phyloP scores from a whole-genome alignment of 2,113 vertebrate species.

The Theropithecus gelada region DNA sequence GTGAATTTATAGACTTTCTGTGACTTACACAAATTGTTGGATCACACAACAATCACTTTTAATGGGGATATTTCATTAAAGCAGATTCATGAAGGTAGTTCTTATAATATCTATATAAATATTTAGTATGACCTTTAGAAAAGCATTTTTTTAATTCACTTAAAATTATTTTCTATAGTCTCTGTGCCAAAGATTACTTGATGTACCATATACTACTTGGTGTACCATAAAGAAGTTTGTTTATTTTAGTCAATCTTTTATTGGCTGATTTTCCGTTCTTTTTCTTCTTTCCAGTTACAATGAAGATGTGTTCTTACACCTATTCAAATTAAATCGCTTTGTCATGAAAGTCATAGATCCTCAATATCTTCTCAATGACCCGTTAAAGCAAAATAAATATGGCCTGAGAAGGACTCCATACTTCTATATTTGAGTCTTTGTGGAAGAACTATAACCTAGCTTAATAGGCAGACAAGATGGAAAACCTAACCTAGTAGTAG shows the following conservation, averaged over 20 bases:
- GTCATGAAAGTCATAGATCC: not conserved
- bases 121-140: not conserved
- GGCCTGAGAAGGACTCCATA: too few relatives aligned
- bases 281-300: not conserved
- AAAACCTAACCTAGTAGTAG: too few relatives aligned
- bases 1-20: not conserved
- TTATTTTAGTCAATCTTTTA: not conserved
- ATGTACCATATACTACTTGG: not conserved
- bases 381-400: too few relatives aligned
- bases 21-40: not conserved
- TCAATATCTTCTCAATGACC: not conserved
- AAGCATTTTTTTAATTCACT: not conserved
- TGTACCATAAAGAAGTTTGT: not conserved
- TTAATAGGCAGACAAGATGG: too few relatives aligned
- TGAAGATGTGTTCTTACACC: not conserved
- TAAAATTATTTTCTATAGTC: not conserved
- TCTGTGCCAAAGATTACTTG: not conserved
- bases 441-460: too few relatives aligned
- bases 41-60: not conserved
- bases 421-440: too few relatives aligned
- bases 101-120: not conserved
- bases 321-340: not conserved
- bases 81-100: not conserved
- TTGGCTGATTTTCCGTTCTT: not conserved
- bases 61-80: not conserved